phyloP scores from a whole-genome alignment of 2,113 vertebrate genomes.

The Notothenia rossii region DNA sequence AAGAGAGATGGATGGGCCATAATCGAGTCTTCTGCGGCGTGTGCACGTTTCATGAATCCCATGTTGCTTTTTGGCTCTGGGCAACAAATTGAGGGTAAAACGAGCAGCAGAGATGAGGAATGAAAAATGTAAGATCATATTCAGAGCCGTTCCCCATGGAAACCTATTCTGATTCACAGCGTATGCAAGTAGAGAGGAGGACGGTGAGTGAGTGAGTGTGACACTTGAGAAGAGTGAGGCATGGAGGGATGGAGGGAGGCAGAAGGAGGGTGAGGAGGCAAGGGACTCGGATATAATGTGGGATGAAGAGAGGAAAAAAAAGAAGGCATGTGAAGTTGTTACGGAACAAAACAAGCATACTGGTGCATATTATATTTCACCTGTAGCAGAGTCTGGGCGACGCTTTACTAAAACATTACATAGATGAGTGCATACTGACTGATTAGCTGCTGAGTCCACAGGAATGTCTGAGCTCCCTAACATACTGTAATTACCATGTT shows the following conservation, averaged over 20 bases:
- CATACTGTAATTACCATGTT: conserved; percentile 5
- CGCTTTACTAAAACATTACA: conserved; percentile 18
- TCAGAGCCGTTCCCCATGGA: conserved; percentile 63
- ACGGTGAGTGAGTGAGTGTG: conserved; percentile 19
- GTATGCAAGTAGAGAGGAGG: conserved; percentile 40
- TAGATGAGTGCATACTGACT: conserved; percentile 4
- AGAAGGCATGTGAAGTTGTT: neutral
- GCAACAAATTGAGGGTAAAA: conserved; percentile 81
- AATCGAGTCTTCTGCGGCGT: conserved; percentile 73
- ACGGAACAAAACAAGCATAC: neutral
- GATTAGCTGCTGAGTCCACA: conserved; percentile 28
- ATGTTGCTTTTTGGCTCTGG: conserved; percentile 75
- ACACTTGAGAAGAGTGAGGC: conserved; percentile 34
- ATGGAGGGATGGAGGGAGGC: conserved; percentile 13
- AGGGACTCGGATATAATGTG: conserved; percentile 2
- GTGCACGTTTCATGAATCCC: conserved; percentile 77
- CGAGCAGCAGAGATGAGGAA: conserved; percentile 69
- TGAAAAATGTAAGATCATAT: conserved; percentile 78
- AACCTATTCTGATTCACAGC: conserved; percentile 60
- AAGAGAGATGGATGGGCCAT: conserved; percentile 65
- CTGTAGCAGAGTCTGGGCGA: conserved; percentile 17
- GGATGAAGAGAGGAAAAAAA: neutral
- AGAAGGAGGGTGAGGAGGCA: conserved; percentile 2
- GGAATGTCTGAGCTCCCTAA: conserved; percentile 4
- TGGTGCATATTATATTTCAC: conserved; percentile 12